These are phyloP conservation scores for Phymorhynchus buccinoides DNA, from an alignment of 1,140 invertebrate species.

Conservation along the genomic window DNA sequence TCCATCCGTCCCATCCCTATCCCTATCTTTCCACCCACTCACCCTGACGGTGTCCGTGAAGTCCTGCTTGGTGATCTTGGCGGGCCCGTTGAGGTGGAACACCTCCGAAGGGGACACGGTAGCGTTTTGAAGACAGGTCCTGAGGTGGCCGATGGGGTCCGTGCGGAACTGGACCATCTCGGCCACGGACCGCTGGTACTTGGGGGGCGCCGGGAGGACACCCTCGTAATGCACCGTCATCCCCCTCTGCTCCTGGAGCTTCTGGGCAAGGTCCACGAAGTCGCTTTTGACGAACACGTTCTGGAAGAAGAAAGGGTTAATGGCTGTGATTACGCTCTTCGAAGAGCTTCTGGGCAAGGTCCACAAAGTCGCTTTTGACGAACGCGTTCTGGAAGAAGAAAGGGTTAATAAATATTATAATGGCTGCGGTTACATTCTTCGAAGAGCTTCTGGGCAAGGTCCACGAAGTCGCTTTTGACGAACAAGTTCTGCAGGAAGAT, in stretches of 20 bases:
- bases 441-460: conserved; percentile 46
- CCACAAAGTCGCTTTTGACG: conserved; percentile 57
- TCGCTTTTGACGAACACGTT: conserved; percentile 59
- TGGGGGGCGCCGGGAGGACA: conserved; percentile 55
- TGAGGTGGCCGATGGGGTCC: conserved; percentile 54
- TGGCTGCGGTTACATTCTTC: no score
- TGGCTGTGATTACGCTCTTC: no score
- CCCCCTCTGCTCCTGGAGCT: conserved; percentile 48
- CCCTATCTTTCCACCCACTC: not conserved
- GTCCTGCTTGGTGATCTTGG: conserved; percentile 44
- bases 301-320: conserved; percentile 38
- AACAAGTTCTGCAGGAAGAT: conserved; percentile 53
- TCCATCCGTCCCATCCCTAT: not conserved
- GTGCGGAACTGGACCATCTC: conserved; percentile 45
- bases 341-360: conserved; percentile 48
- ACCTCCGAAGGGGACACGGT: conserved; percentile 42
- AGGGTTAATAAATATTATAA: no score
- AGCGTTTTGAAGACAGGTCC: conserved; percentile 39
- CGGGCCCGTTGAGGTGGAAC: conserved; percentile 45
- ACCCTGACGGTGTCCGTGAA: conserved; percentile 45
- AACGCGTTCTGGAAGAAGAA: conserved; percentile 53
- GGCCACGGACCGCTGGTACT: conserved; percentile 47
- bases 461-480: conserved; percentile 58
- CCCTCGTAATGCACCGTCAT: conserved; percentile 57
- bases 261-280: conserved; percentile 53